These are phyloP conservation scores for Drosophila leonis DNA, from an alignment of 2,888 invertebrate species.

Conservation along the genomic window DNA sequence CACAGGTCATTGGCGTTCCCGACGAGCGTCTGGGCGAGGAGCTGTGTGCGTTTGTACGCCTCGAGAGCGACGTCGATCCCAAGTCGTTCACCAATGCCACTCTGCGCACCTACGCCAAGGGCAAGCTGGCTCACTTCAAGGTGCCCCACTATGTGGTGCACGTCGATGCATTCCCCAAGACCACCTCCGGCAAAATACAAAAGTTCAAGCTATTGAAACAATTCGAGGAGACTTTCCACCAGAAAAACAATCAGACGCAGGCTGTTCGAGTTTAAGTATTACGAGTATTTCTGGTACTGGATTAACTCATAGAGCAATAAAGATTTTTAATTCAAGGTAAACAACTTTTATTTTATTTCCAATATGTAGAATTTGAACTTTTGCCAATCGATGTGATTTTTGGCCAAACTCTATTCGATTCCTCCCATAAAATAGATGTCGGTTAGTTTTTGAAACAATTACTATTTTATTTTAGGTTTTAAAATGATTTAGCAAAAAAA, in stretches of 20 bases:
- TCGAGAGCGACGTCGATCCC: constrained; percentile 85
- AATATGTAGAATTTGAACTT: background rate
- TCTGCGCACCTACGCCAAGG: constrained; percentile 88
- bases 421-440: background rate
- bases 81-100: constrained; percentile 86
- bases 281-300: constrained; percentile 3
- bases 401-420: background rate
- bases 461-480: constrained; percentile 68
- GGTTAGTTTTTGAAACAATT: constrained; percentile 69
- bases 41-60: constrained; percentile 88
- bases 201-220: constrained; percentile 87
- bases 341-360: background rate
- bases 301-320: background rate
- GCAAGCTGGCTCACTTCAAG: constrained; percentile 91
- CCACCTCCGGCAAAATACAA: constrained; percentile 92
- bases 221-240: constrained; percentile 52
- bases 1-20: constrained; percentile 89
- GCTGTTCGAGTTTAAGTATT: constrained; percentile 39
- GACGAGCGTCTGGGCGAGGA: constrained; percentile 91
- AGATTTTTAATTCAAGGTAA: constrained; percentile 1
- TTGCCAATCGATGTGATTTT: too few species aligned
- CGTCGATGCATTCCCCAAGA: constrained; percentile 90
- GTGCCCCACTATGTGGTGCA: constrained; percentile 90
- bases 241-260: constrained; percentile 6
- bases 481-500: constrained; percentile 75